These are phyloP conservation scores for Steatornis caripensis DNA, from an alignment of 2,113 vertebrate species.

Conservation along the genomic window DNA sequence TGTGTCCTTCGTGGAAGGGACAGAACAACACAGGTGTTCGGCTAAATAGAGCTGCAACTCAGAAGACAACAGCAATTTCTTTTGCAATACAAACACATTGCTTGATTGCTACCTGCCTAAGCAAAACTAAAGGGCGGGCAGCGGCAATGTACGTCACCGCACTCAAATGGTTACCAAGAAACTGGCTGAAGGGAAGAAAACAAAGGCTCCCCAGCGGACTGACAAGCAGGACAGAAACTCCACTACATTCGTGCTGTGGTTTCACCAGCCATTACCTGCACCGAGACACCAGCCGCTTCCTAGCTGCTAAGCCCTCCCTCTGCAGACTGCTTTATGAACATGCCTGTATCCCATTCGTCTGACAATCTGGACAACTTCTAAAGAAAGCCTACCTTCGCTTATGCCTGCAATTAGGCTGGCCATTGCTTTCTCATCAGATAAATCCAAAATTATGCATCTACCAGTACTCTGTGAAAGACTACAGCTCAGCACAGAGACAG, in stretches of 20 bases:
- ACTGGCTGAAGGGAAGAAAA: neutral
- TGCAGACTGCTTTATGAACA: neutral
- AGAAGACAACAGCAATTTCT: neutral
- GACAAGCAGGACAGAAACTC: neutral
- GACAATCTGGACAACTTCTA: neutral
- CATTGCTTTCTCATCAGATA: neutral
- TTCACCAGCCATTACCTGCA: neutral
- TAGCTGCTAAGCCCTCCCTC: neutral
- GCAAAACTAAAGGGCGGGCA: neutral
- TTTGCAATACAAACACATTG: neutral
- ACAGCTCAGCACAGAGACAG: neutral
- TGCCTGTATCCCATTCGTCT: neutral
- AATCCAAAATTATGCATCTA: neutral
- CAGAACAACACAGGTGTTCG: too few relatives aligned
- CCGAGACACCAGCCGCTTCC: neutral
- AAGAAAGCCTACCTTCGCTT: neutral
- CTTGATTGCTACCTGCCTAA: neutral
- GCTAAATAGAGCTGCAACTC: neutral
- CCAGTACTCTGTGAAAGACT: neutral
- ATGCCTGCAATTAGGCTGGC: neutral
- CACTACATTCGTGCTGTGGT: neutral
- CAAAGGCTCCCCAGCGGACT: neutral
- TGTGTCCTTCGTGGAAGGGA: neutral
- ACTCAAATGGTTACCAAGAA: neutral
- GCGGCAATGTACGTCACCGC: neutral